Evolutionary conservation across 2,888 invertebrate genomes (phyloP).

Genomic region (Oxytorus armatus): DNA sequence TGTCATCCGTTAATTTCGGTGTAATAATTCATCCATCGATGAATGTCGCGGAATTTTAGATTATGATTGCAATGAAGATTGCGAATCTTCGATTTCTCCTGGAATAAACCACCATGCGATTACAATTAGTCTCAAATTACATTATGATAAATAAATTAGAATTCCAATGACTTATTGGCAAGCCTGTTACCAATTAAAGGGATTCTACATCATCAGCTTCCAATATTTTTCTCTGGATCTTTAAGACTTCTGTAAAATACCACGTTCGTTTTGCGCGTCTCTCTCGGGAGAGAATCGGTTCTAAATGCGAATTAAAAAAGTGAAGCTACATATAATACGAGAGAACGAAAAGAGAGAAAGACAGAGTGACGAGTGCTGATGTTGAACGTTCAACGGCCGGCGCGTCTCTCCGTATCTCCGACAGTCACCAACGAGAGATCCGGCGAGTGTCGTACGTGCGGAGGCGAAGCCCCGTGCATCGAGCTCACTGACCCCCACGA

Average conservation of each 20-base stretch:
- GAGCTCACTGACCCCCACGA: conserved; percentile 66
- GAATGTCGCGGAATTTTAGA: too few species aligned
- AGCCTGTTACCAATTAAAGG: too few species aligned
- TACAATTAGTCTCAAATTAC: too few species aligned
- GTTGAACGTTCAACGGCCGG: conserved; percentile 32
- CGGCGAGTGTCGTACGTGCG: conserved; percentile 47
- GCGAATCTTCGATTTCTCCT: too few species aligned
- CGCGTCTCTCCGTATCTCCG: conserved; percentile 31
- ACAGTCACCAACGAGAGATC: conserved; percentile 43
- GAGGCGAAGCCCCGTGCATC: conserved; percentile 56
- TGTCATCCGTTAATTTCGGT: too few species aligned
- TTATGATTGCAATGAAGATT: too few species aligned
- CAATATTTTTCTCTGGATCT: background rate
- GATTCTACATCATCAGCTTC: background rate
- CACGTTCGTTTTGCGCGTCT: conserved; percentile 14
- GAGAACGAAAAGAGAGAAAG: conserved; percentile 8
- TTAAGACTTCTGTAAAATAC: conserved; percentile 13
- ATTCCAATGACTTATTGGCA: too few species aligned
- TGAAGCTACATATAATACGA: conserved; percentile 5
- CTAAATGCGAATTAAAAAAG: background rate
- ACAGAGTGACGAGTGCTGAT: conserved; percentile 52
- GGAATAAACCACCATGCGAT: too few species aligned
- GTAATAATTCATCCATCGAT: too few species aligned
- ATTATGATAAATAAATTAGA: too few species aligned
- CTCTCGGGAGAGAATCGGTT: conserved; percentile 13